A percentile compares a stretch with the other conserved stretches of the same genome.
Conservation (phyloP, 2,888 invertebrate genomes). For the Heliconius cydno region DNA sequence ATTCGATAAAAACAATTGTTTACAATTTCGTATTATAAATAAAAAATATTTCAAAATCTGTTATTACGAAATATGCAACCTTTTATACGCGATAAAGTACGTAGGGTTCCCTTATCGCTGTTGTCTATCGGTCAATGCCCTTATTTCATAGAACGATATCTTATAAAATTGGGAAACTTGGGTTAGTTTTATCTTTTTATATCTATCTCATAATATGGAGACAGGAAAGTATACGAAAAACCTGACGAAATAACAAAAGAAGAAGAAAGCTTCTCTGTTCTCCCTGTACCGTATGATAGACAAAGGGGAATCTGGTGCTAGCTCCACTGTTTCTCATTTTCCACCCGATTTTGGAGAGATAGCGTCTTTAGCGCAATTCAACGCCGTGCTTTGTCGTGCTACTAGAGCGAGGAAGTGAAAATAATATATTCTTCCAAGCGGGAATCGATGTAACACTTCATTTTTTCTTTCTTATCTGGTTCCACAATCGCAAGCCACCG, state of each 20-base stretch:
- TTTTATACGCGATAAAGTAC: conserved; percentile 9
- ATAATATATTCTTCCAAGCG: too few species aligned
- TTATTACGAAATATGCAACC: conserved; percentile 11
- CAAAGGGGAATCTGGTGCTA: too few species aligned
- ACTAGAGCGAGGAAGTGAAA: too few species aligned
- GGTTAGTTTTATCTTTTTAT: background rate
- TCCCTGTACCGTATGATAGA: background rate
- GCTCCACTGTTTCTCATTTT: background rate
- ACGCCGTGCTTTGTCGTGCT: too few species aligned
- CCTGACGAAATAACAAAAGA: background rate
- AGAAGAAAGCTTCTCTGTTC: background rate
- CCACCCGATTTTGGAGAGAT: too few species aligned
- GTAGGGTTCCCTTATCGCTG: background rate
- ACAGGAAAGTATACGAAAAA: background rate
- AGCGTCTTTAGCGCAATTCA: too few species aligned
- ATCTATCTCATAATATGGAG: background rate
- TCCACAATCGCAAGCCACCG: too few species aligned
- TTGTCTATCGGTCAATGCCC: conserved; percentile 30
- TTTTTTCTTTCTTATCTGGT: too few species aligned
- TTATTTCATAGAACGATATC: conserved; percentile 22
- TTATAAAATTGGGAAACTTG: conserved; percentile 8
- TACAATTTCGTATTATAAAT: background rate
- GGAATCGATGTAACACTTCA: too few species aligned
- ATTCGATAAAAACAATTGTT: background rate
- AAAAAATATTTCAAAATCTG: background rate